Evolutionary conservation across 2,888 invertebrate species (phyloP).

Genomic region (Synanthedon tipuliformis): DNA sequence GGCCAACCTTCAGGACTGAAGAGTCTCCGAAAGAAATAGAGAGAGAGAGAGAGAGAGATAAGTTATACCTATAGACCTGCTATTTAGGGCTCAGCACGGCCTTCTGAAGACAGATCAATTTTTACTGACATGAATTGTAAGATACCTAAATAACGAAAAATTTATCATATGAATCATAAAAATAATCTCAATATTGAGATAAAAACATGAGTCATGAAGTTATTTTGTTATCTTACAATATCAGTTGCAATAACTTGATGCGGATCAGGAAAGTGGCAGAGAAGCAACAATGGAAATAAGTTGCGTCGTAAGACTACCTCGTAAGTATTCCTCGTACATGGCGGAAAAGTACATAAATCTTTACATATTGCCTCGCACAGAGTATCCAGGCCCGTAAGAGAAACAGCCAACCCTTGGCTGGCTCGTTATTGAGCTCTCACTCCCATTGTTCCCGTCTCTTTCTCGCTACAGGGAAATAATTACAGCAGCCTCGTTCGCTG

Average conservation of each 20-base stretch:
- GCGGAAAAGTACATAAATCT: conserved; percentile 57
- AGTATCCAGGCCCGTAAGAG: conserved; percentile 55
- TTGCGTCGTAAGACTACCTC: conserved; percentile 43
- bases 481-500: conserved; percentile 18
- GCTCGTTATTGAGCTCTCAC: conserved; percentile 72
- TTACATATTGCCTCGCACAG: conserved; percentile 58
- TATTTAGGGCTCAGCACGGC: too few relatives aligned
- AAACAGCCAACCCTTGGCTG: conserved; percentile 69
- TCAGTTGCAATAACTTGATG: neutral
- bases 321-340: conserved; percentile 44
- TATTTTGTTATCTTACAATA: neutral
- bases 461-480: conserved; percentile 21
- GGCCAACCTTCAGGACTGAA: too few relatives aligned
- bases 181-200: too few relatives aligned
- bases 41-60: too few relatives aligned
- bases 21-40: too few relatives aligned
- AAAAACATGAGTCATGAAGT: too few relatives aligned
- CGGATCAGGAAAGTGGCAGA: conserved; percentile 4
- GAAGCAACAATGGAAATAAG: conserved; percentile 43
- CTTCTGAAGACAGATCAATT: too few relatives aligned
- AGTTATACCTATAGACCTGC: too few relatives aligned
- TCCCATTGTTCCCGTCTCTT: conserved; percentile 37
- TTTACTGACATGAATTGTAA: too few relatives aligned
- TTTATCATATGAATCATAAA: too few relatives aligned
- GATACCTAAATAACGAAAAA: too few relatives aligned